phyloP scores from a whole-genome alignment of 2,113 vertebrate species.

The Tachuris rubrigastra region DNA sequence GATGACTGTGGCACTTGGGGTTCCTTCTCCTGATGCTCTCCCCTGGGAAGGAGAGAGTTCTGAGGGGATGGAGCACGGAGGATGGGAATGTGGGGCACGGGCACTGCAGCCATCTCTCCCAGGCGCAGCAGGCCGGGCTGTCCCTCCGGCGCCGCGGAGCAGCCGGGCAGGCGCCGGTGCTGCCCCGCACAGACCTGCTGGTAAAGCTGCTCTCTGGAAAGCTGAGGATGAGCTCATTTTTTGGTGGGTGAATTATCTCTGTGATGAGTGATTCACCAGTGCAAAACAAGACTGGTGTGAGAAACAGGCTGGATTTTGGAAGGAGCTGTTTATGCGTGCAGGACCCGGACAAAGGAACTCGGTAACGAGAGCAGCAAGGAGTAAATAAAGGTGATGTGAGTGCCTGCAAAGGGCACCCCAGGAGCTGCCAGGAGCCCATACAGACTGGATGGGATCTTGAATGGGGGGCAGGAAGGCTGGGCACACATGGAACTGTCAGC shows the following conservation, averaged over 20 bases:
- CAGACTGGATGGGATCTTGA: accelerated
- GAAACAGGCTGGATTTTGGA: background rate
- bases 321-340: background rate
- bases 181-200: background rate
- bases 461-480: accelerated
- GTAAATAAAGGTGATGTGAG: background rate
- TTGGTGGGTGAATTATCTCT: constrained; percentile 6
- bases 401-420: background rate
- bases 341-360: accelerated
- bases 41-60: background rate
- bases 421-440: background rate
- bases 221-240: background rate
- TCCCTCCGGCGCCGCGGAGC: accelerated
- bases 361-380: background rate
- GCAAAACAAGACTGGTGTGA: background rate
- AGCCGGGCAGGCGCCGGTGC: accelerated
- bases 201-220: background rate
- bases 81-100: background rate
- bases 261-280: constrained; percentile 1
- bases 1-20: accelerated
- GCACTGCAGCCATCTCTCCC: background rate
- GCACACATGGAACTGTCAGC: accelerated
- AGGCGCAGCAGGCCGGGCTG: accelerated
- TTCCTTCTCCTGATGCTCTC: background rate
- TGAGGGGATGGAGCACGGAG: background rate